Base-by-base conservation (phyloP, 2,797 vertebrate genomes). In the Channallabes apus region DNA sequence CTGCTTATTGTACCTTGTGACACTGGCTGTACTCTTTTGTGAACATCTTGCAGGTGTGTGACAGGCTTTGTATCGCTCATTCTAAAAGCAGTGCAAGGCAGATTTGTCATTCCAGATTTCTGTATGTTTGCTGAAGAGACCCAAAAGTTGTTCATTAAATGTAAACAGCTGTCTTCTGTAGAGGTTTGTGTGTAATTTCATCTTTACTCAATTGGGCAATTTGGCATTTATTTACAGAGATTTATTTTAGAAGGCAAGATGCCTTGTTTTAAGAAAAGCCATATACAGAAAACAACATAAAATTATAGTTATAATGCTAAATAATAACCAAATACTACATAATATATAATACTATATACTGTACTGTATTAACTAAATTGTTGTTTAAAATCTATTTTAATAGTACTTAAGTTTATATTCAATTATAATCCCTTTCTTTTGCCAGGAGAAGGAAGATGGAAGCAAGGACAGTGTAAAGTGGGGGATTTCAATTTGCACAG, bases 71-170 rank as follows among this genome's bases (percentile, higher is more conserved):
- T 94, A 77, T 94, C 93, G 27, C 92, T 94, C 84, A 90, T 94
- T 85, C 89, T 94, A 73, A 94, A 94, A 89, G 93, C 93, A 75
- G 87, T 94, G 62, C 93, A 94, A 88, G 94, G 93, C 11, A 89
- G 93, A 72, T 94, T 94, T 69, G 92, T 94, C 81, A 91, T 94
- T 87, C 93, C 94, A 3, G 94, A 94, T 82, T 94, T 94, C 76
- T 88, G 89, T 59, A 94, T 91, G 9, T 94, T 94, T 85, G 86
- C 91, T 0, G 93, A 94, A 59, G 92, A 94, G 89, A 93, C 93
- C 3, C 93, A 94, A 82, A 94, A 94, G 82, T 76, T 94, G 88
- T 94, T 94, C 65, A 91, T 92, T 27, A 92, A 92, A 88, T 93
- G 93, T 88, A 93, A 93, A 67, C 94, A 94, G 87, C 89, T 94